Base-by-base conservation (phyloP, 2,113 vertebrate species). In the Paracanthobrama guichenoti region DNA sequence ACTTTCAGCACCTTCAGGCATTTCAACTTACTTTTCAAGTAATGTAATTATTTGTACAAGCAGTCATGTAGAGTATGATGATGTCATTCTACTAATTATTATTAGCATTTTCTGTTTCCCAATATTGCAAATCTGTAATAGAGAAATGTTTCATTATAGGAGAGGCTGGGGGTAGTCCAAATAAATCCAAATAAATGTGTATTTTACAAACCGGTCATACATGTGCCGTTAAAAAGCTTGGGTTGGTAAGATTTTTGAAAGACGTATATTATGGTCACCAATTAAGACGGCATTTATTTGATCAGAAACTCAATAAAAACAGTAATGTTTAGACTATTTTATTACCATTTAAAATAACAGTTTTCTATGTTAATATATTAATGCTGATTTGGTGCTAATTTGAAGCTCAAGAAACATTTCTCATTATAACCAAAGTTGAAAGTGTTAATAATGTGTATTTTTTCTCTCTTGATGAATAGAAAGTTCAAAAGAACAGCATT, bases 1-100 rank as follows among this genome's bases (percentile, higher is more conserved):
- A 59, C n/a, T 26, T 35, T 39, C 42, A 48, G 55, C 53, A 69
- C 50, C 77, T 86, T 86, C 72, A 59, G 76, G 48, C 35, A 18
- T 31, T 62, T 74, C 35, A 72, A 35, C 48, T 67, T 55, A 28
- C 46, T 64, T 64, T 73, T 72, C 20, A 12, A 73, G 13, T 44
- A 72, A 57, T 79, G 24, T 50, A 14, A 44, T 86, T 39, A 73
- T 72, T 57, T 57, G 55, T 42, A 66, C 39, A 76, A 59, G 62
- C 6, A 26, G 57, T 16, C 69, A 66, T 42, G 64, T 48, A 53
- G 35, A 59, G 12, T 16, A 64, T 48, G 24, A 75, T 67, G 22
- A 74, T 81, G 60, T 24, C 16, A 71, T 62, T 59, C 53, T 55
- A 31, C 53, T 55, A 55, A 67, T 67, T 55, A 44, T 28, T 64